Evolutionary conservation across 2,797 vertebrate species (phyloP).

Genomic region (Pantherophis vulpinus): DNA sequence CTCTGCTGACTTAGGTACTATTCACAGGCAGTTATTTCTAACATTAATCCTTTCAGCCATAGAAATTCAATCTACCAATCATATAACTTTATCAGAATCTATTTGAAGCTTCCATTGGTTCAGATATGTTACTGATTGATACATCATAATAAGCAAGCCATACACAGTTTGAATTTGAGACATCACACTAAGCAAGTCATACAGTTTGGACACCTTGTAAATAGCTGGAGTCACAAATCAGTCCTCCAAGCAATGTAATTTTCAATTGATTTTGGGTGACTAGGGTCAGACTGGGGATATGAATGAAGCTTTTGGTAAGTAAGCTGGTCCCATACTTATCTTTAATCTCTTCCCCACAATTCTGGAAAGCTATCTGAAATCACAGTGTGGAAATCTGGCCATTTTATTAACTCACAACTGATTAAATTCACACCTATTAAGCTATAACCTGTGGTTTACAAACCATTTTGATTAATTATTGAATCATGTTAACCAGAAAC

Average conservation of each 20-base stretch:
- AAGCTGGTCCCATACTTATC: neutral
- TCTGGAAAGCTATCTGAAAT: neutral
- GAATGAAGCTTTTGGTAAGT: neutral
- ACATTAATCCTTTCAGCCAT: neutral
- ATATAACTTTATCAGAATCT: neutral
- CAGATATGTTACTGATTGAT: neutral
- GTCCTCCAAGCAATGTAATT: neutral
- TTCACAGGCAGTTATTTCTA: neutral
- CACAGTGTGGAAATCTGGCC: neutral
- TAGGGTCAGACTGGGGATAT: neutral
- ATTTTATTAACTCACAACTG: neutral
- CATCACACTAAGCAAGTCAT: neutral
- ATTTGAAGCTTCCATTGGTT: neutral
- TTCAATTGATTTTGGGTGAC: neutral
- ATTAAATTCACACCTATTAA: neutral
- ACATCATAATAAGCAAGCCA: neutral
- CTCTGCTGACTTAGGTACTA: constrained; percentile 29
- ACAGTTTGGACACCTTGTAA: neutral
- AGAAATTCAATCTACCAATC: neutral
- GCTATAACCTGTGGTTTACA: neutral
- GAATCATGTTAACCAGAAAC: neutral
- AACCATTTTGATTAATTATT: neutral
- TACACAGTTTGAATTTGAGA: neutral
- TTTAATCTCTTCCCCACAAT: neutral
- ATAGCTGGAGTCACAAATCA: neutral